Evolutionary conservation across 1,140 invertebrate genomes (phyloP).

Genomic region (Centruroides vittatus): DNA sequence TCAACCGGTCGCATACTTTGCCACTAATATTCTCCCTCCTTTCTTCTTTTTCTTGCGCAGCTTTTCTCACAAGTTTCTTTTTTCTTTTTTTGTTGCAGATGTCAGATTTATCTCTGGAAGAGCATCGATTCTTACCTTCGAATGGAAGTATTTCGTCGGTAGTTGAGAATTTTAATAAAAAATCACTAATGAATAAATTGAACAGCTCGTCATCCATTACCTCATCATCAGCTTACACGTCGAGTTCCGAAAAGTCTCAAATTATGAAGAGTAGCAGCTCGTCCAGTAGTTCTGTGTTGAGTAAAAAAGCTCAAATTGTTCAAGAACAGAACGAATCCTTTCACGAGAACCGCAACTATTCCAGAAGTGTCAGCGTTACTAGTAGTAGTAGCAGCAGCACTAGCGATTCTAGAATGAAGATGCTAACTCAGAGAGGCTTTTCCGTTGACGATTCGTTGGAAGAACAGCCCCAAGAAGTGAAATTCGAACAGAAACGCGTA

Average conservation of each 20-base stretch:
- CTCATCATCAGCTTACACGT: no score
- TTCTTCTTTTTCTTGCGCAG: no score
- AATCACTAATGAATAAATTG: no score
- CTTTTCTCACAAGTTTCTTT: no score
- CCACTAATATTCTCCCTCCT: no score
- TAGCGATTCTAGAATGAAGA: background rate
- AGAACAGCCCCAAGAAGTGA: conserved; percentile 40
- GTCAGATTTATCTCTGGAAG: no score
- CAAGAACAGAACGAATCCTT: background rate
- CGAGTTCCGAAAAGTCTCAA: background rate
- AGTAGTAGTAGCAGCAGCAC: conserved; percentile 10
- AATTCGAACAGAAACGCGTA: conserved; percentile 59
- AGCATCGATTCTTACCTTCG: no score
- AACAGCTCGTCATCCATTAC: no score
- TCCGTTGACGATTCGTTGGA: conserved; percentile 11
- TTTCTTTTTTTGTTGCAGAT: no score
- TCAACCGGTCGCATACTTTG: no score
- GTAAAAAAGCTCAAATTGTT: background rate
- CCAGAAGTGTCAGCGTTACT: conserved; percentile 9
- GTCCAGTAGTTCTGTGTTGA: background rate
- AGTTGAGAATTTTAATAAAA: no score
- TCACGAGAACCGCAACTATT: conserved; percentile 3
- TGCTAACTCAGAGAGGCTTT: conserved; percentile 3
- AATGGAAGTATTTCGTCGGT: no score
- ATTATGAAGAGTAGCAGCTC: background rate